phyloP scores from a whole-genome alignment of 2,888 invertebrate genomes.

The Aspidapion aeneum region DNA sequence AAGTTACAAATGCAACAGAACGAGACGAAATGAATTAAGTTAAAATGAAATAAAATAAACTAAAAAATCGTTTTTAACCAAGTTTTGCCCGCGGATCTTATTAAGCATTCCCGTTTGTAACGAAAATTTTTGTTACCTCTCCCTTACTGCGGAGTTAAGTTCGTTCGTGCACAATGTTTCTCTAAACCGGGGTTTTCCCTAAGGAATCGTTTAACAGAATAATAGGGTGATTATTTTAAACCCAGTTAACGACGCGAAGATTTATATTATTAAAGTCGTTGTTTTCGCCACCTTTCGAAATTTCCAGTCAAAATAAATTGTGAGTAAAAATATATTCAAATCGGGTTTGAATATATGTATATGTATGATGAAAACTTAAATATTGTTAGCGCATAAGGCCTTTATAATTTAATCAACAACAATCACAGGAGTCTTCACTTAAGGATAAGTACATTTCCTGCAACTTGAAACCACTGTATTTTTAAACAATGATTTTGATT shows the following conservation, averaged over 20 bases:
- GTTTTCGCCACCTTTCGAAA: constrained; percentile 6
- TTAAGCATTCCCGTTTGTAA: neutral
- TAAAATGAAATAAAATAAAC: too few relatives aligned
- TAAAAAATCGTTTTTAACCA: too few relatives aligned
- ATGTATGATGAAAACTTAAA: too few relatives aligned
- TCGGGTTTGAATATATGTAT: neutral
- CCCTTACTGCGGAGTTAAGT: neutral
- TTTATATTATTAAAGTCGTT: constrained; percentile 20
- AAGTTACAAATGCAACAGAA: too few relatives aligned
- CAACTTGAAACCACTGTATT: too few relatives aligned
- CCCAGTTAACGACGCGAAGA: constrained; percentile 17
- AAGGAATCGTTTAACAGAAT: constrained; percentile 29
- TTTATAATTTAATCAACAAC: too few relatives aligned
- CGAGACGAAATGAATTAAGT: too few relatives aligned
- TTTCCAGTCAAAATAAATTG: neutral
- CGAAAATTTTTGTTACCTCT: neutral
- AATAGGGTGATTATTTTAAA: constrained; percentile 29
- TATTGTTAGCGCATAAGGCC: too few relatives aligned
- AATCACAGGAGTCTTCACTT: too few relatives aligned
- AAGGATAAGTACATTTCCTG: too few relatives aligned
- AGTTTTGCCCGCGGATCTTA: too few relatives aligned
- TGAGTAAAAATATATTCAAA: neutral
- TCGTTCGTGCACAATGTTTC: constrained; percentile 26
- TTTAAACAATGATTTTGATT: too few relatives aligned
- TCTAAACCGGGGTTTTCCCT: constrained; percentile 29